These are phyloP conservation scores for Uropsilus gracilis DNA, from an alignment of 2,113 vertebrate genomes.

Conservation along the genomic window DNA sequence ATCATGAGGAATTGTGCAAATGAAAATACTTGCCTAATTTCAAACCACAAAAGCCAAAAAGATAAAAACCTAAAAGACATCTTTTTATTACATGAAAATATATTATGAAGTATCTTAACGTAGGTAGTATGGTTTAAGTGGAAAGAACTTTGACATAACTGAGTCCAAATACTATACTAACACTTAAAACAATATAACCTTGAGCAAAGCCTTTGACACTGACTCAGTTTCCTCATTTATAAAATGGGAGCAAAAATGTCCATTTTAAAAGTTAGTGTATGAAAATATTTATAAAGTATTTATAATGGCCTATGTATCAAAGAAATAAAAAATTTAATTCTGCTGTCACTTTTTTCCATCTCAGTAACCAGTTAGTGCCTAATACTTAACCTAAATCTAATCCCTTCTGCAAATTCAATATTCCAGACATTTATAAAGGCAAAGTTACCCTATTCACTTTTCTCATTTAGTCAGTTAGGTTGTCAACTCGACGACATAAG, in stretches of 20 bases:
- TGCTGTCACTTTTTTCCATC: neutral
- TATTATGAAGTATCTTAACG: neutral
- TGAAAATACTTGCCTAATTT: neutral
- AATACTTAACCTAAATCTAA: slow-evolving; percentile 28
- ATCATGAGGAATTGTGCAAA: neutral
- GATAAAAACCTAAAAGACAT: neutral
- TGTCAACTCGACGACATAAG: neutral
- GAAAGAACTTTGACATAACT: slow-evolving; percentile 3
- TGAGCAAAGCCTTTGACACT: neutral
- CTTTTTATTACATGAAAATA: slow-evolving; percentile 44
- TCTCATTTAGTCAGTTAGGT: neutral
- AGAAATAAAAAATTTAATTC: neutral
- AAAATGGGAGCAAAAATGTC: neutral
- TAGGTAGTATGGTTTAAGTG: neutral
- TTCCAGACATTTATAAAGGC: slow-evolving; percentile 24
- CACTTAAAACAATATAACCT: neutral
- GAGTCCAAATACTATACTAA: neutral
- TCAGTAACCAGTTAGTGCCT: neutral
- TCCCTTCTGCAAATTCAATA: slow-evolving; percentile 25
- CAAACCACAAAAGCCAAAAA: slow-evolving; percentile 26
- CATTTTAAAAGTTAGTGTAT: neutral
- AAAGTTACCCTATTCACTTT: neutral
- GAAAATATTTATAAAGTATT: neutral
- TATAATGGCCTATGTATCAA: neutral
- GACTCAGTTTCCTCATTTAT: slow-evolving; percentile 17